phyloP scores from a whole-genome alignment of 2,113 vertebrate genomes.

The Scomber japonicus region DNA sequence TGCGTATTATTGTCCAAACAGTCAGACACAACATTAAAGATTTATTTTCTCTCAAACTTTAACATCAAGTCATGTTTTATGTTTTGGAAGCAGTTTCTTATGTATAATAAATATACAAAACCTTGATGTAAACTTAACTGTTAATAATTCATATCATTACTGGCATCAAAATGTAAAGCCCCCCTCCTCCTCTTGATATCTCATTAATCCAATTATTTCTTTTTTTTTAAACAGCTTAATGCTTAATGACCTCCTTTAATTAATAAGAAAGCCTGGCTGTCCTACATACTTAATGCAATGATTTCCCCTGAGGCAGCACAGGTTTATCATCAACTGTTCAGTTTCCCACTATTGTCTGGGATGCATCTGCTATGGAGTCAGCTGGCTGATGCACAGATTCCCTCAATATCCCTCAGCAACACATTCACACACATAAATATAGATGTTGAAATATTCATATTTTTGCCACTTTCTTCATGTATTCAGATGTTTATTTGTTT shows the following conservation, averaged over 20 bases:
- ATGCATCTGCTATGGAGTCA: conserved; percentile 76
- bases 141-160: conserved; percentile 50
- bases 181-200: conserved; percentile 46
- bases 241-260: conserved; percentile 77
- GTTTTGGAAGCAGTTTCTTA: too few relatives aligned
- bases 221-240: conserved; percentile 38
- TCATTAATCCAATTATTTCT: conserved; percentile 68
- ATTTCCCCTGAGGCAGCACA: conserved; percentile 70
- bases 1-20: not conserved
- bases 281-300: conserved; percentile 72
- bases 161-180: conserved; percentile 33
- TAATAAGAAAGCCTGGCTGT: conserved; percentile 67
- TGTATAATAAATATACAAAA: not conserved
- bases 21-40: not conserved
- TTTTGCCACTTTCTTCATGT: not conserved
- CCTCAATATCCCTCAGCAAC: conserved; percentile 53
- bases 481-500: not conserved
- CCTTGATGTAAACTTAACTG: conserved; percentile 3
- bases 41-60: not conserved
- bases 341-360: conserved; percentile 81
- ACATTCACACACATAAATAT: conserved; percentile 3
- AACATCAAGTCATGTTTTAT: not conserved
- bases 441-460: not conserved
- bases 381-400: conserved; percentile 66
- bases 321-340: conserved; percentile 79